Evolutionary conservation across 2,113 vertebrate genomes (phyloP).

Genomic region (Aplodontia rufa): DNA sequence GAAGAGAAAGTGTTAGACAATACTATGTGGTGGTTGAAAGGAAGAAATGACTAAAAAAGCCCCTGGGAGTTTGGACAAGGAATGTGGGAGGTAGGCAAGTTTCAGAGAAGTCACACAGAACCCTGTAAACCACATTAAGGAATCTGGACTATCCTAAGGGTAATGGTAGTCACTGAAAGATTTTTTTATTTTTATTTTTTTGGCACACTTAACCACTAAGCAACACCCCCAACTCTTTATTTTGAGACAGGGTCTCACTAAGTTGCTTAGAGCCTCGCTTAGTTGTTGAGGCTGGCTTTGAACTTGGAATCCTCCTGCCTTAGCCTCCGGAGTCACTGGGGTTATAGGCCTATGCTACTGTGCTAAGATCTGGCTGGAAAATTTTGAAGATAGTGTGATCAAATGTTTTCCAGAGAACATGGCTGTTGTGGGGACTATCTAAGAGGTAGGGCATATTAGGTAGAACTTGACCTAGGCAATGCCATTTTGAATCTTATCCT

Average conservation of each 20-base stretch:
- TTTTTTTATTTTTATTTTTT: no score
- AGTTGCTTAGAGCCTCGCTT: no score
- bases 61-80: background rate
- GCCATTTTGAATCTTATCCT: no score
- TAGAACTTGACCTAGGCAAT: no score
- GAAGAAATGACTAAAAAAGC: background rate
- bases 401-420: background rate
- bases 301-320: no score
- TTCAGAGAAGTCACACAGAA: background rate
- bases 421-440: background rate
- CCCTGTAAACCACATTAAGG: background rate
- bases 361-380: no score
- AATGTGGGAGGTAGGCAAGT: background rate
- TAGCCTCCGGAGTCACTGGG: no score
- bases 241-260: no score
- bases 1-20: background rate
- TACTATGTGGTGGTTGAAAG: background rate
- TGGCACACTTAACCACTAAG: no score
- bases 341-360: no score
- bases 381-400: background rate
- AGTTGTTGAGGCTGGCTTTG: no score
- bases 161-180: background rate
- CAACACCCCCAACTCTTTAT: no score
- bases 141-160: background rate
- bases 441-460: background rate